Evolutionary conservation across 2,113 vertebrate species (phyloP), one percentile per base, ranked within the genome.

Genomic region (Dasypus novemcinctus): DNA sequence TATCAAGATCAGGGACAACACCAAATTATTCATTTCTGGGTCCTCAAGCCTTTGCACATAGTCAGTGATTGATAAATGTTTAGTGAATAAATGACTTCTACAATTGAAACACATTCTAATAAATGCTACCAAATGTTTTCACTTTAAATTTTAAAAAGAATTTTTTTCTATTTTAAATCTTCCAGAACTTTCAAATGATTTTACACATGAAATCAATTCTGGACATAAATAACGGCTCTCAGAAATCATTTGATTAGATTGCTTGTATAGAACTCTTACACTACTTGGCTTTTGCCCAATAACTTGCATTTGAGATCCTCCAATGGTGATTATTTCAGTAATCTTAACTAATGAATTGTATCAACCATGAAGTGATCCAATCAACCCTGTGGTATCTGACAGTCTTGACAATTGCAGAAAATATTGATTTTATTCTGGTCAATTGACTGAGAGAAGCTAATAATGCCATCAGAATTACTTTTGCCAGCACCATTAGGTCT

Each of bases 321-420:
- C 63, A 94, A 96, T 25, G 82, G n/a, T 95, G 64, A 76, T 89
- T 89, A 87, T 92, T 90, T 96, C 61, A 87, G 75, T 81, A 90
- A 95, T 96, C 76, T 92, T 94, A 96, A 74, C 86, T 81, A 96
- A 94, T 90, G 87, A 96, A 93, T 93, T 87, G 12, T 59, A 95
- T 90, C 2, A 23, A 94, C 54, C 46, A 72, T 49, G 7, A 23
- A 93, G 38, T 85, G 88, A 94, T 96, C 78, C 68, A 95, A 79
- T 93, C 86, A 94, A 96, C 95, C 15, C 12, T 5, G 0, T 82
- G n/a, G 49, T 83, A 82, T 94, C 29, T 94, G 82, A 18, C 66
- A 95, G 4, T 87, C 83, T 90, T 89, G 59, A 97, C 25, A 91
- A 92, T 1, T 90, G 74, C 68, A 33, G 27, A 94, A 90, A 95